Base-by-base conservation (phyloP, 1,140 invertebrate genomes). In the Drosophila sproati region DNA sequence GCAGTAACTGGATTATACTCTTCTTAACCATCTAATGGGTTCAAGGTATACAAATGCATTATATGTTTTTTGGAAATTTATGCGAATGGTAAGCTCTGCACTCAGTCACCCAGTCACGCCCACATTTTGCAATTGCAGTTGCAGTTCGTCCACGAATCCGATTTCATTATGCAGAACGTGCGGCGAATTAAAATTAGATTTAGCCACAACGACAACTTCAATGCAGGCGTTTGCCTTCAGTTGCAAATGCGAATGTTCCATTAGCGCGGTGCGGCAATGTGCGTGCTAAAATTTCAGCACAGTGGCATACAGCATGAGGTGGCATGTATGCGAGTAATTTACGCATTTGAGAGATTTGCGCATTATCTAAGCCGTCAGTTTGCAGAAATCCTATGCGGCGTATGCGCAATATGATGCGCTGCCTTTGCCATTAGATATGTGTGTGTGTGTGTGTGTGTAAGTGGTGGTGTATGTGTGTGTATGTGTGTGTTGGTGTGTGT, bases 161-260 rank as follows among this genome's bases (percentile, higher is more conserved):
- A 78, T 89, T 89, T 88, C 80, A 89, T 89, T 89, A 89, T 89
- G 85, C 80, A 89, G 73, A 85, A 89, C 85, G 80, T 89, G 85
- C 75, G 63, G 74, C 59, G 85, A 81, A 89, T 89, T 85, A 89
- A 89, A 78, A 85, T 76, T 78, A 67, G 85, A 89, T 89, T 85
- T 85, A 41, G 56, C 67, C 28, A n/a, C 67, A 71, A 56, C 67
- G 69, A 51, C 51, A 77, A 75, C 76, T 73, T 80, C 57, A 83
- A 75, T 71, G 77, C 61, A 80, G 71, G 47, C 34, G 59, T 32
- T 70, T 45, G 47, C 72, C 34, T 77, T 74, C 20, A 61, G 74
- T 66, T 47, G 41, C 41, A 39, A 66, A 39, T 57, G 52, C 34
- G 66, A 43, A 45, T 61, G 20, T 34, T 47, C 80, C 77, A 89